Base-by-base conservation (phyloP, 1,140 invertebrate genomes). In the Daktulosphaira vitifoliae region DNA sequence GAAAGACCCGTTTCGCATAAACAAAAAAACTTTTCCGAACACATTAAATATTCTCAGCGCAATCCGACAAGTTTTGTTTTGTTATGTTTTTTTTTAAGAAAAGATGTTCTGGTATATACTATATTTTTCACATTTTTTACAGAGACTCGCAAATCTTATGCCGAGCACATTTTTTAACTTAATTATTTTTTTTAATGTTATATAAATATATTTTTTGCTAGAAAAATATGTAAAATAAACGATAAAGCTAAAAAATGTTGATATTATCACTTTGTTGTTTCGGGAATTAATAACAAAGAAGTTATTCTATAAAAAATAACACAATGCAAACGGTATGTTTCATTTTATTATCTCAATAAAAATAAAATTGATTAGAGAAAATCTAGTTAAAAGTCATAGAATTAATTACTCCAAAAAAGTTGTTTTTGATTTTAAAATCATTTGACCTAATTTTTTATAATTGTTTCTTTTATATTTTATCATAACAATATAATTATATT, bases 51-150 rank as follows among this genome's bases (percentile, higher is more conserved):
- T 62, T 62, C 56, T 15, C 42, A 15, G 42, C 42, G 56, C 56
- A 48, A 62, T 62, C 42, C 56, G 56, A 62, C 56, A 62, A 62
- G 56, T 62, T 62, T 56, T 56, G 38, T 56, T 62, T 48, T 62
- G 25, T 26, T 48, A 3, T 18, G 16, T 20, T 18, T n/a, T 18
- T 4, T 23, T 22, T 29, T 18, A 16, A 62, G 44, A 42, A 44
- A 62, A 38, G 38, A 62, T 62, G 46, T 62, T 39, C 54, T 26
- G 42, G 56, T 46, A 6, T 11, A 33, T 33, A 11, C 5, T 33
- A 33, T 33, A 33, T 33, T 59, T 59, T 59, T 59, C 54, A 29
- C 18, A 46, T 62, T 46, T 62, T 48, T 33, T 33, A 33, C 11
- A 16, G 29, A 25, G 13, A 62, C 18, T 23, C 42, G 15, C 25